phyloP scores from a whole-genome alignment of 2,113 vertebrate genomes.

The Lepus europaeus region DNA sequence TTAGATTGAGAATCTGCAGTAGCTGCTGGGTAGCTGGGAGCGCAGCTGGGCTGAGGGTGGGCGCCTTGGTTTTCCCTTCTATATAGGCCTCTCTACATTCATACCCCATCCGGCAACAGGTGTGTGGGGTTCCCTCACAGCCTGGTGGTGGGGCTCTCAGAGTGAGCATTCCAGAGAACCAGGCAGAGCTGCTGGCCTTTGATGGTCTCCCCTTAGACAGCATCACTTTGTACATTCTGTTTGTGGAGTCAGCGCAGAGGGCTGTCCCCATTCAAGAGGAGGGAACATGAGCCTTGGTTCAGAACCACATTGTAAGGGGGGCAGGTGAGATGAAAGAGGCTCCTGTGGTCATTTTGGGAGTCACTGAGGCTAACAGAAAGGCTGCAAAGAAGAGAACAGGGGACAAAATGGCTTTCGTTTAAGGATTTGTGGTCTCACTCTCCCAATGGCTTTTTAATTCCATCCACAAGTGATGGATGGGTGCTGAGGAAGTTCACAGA shows the following conservation, averaged over 20 bases:
- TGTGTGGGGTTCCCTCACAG: not conserved
- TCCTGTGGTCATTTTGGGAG: not conserved
- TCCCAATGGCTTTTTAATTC: not conserved
- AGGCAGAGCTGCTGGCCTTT: not conserved
- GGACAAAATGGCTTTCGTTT: not conserved
- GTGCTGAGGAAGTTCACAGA: not conserved
- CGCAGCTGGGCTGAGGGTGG: not conserved
- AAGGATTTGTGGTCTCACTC: not conserved
- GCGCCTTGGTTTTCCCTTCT: not conserved
- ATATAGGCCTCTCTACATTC: not conserved
- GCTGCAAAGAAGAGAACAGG: not conserved
- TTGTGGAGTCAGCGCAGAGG: not conserved
- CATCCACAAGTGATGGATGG: not conserved
- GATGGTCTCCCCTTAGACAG: accelerated
- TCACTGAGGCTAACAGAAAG: not conserved
- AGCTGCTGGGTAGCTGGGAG: not conserved
- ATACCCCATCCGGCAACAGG: accelerated
- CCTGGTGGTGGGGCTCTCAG: not conserved
- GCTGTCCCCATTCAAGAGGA: not conserved
- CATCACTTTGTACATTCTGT: no score
- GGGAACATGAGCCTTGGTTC: not conserved
- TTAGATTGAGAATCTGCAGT: not conserved
- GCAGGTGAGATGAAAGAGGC: not conserved
- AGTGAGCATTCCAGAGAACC: not conserved
- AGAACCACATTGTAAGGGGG: not conserved